A percentile compares a stretch with the other conserved stretches of the same genome.
phyloP scores from a whole-genome alignment of 2,888 invertebrate species.

The Orgyia antiqua region DNA sequence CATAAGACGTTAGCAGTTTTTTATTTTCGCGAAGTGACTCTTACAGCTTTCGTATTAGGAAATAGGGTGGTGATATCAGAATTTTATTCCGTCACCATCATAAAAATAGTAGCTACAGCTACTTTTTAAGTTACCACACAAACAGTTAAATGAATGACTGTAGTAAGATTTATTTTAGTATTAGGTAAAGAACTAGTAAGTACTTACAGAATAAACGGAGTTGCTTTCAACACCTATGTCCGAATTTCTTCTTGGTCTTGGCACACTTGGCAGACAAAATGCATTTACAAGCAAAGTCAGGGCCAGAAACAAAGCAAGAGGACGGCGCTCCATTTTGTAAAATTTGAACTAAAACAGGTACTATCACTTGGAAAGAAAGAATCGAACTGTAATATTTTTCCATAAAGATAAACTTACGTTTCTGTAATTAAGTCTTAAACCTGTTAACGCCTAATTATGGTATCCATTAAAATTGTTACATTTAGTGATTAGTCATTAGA shows the following conservation, averaged over 20 bases:
- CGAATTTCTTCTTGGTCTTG: constrained; percentile 24
- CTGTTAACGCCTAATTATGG: constrained; percentile 1
- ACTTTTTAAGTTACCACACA: too few species aligned
- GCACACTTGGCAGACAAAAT: constrained; percentile 36
- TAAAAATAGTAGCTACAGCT: too few species aligned
- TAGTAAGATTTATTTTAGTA: too few species aligned
- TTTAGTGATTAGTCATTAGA: constrained; percentile 4
- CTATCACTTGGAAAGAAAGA: constrained; percentile 18
- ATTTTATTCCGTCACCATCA: too few species aligned
- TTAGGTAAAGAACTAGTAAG: too few species aligned
- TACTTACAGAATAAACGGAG: too few species aligned
- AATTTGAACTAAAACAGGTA: too few species aligned
- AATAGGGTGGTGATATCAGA: too few species aligned
- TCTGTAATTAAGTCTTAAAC: constrained; percentile 17
- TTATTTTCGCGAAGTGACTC: too few species aligned
- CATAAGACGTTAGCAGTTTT: too few species aligned
- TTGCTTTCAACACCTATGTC: constrained; percentile 15
- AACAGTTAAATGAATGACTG: too few species aligned
- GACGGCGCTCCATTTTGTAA: constrained; percentile 42
- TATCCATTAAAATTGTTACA: background rate
- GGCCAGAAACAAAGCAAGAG: constrained; percentile 33
- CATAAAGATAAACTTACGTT: constrained; percentile 7
- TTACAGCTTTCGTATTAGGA: too few species aligned
- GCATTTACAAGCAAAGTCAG: constrained; percentile 42
- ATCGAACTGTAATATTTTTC: constrained; percentile 5